Percentiles rank a stretch among this genome's conserved stretches.
Evolutionary conservation across 2,888 invertebrate species (phyloP).

Genomic region (Prosopocoilus inquinatus): DNA sequence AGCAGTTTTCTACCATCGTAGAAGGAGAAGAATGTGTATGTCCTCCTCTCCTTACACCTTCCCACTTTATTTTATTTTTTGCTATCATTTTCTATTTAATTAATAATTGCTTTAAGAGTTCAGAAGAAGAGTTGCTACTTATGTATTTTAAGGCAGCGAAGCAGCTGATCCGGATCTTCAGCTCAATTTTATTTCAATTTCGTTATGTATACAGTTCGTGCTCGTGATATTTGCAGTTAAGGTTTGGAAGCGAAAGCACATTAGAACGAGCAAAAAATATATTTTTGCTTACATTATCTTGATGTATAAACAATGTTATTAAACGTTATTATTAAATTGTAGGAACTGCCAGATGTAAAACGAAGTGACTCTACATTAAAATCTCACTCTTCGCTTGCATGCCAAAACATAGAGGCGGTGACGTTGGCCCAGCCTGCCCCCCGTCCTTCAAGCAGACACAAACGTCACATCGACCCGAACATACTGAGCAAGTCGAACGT

Average conservation of each 20-base stretch:
- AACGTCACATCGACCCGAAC: conserved; percentile 41
- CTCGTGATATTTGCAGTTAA: too few species aligned
- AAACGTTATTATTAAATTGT: conserved; percentile 9
- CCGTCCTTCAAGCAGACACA: conserved; percentile 37
- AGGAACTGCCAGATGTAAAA: conserved; percentile 50
- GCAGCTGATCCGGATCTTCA: too few species aligned
- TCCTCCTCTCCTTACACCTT: conserved; percentile 18
- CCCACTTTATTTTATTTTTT: conserved; percentile 7
- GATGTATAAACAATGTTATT: too few species aligned
- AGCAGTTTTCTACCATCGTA: conserved; percentile 39
- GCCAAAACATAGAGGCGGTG: conserved; percentile 1
- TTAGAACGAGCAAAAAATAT: too few species aligned
- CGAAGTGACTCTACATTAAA: conserved; percentile 27
- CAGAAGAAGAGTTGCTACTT: too few species aligned
- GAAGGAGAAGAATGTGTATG: conserved; percentile 43
- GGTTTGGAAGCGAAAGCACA: too few species aligned
- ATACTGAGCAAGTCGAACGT: not conserved
- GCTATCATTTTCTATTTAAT: too few species aligned
- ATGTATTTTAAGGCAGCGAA: too few species aligned
- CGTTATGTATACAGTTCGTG: too few species aligned
- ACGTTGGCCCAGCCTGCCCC: conserved; percentile 6
- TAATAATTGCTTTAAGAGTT: conserved; percentile 6
- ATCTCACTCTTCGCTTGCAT: conserved; percentile 3
- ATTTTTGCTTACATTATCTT: too few species aligned
- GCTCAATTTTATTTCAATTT: too few species aligned